Base-by-base conservation (phyloP, 1,140 invertebrate species). In the Orius laevigatus region DNA sequence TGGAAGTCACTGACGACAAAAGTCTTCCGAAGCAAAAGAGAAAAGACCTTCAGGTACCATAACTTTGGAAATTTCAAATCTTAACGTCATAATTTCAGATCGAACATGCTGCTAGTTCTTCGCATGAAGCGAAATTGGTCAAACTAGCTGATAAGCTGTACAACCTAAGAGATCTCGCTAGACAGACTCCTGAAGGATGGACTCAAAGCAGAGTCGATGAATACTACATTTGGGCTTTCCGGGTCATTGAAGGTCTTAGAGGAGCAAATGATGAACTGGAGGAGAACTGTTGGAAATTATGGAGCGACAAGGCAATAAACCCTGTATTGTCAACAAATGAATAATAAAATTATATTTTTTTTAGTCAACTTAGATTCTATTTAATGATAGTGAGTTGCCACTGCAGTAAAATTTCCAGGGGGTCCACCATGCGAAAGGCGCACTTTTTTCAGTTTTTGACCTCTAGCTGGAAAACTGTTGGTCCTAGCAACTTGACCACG, bases 91-190 rank as follows among this genome's bases (percentile, higher is more conserved):
- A n/a, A 6, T 15, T 74, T 6, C 82, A 88, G 65, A 78, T 91
- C 50, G 65, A 66, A 18, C 66, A 84, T 61, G 80, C 82, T 5
- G 56, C 69, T 1, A 57, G 60, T 1, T 57, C 61, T 1, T 76
- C 70, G 53, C 45, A 63, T 16, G 66, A 76, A 60, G 86, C 84
- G 0, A 88, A 88, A 62, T 63, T 90, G 3, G 78, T 92, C 0
- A 84, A 81, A 64, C 61, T 91, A 51, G 85, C 85, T 1, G 87
- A 91, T 62, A 90, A 90, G 62, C 64, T 91, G 45, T 85, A 90
- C 60, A 91, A 91, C 65, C 60, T 91, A 1, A 64, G 84, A 53
- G 87, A 91, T 67, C 60, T 89, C 12, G 65, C 73, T 25, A 62
- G 66, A 38, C 51, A 53, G 25, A 69, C 68, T 16, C 87, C 87